Percentiles rank a stretch among this genome's conserved stretches.
These are phyloP conservation scores for Ceramica pisi DNA, from an alignment of 2,888 invertebrate species.

Conservation along the genomic window DNA sequence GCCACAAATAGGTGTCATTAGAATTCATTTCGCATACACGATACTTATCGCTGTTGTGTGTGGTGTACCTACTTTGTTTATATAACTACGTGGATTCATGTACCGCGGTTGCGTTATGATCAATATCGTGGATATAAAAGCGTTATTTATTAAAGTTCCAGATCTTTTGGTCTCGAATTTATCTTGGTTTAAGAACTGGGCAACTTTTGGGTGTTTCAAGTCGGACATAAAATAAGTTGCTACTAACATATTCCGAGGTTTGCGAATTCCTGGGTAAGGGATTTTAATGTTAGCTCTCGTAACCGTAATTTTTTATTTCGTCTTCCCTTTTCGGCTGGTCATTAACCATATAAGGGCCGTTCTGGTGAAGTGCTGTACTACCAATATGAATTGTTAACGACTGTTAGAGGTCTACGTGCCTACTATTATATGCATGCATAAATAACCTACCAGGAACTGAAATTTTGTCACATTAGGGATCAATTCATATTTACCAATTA, in stretches of 20 bases:
- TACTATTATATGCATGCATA: slow-evolving; percentile 18
- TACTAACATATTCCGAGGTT: slow-evolving; percentile 66
- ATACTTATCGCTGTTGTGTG: slow-evolving; percentile 72
- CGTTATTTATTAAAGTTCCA: slow-evolving; percentile 61
- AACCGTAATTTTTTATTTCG: slow-evolving; percentile 69
- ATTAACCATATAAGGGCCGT: slow-evolving; percentile 63
- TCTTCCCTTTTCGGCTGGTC: slow-evolving; percentile 64
- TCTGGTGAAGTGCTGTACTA: slow-evolving; percentile 53
- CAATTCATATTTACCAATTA: not conserved
- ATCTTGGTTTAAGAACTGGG: slow-evolving; percentile 58
- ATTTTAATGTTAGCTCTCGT: slow-evolving; percentile 69
- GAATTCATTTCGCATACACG: slow-evolving; percentile 76
- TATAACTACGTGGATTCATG: slow-evolving; percentile 68
- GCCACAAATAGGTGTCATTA: slow-evolving; percentile 72
- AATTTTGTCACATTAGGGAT: slow-evolving; percentile 3
- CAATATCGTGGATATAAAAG: slow-evolving; percentile 64
- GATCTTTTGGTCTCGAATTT: slow-evolving; percentile 51
- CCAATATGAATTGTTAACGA: slow-evolving; percentile 58
- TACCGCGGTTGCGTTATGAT: slow-evolving; percentile 63
- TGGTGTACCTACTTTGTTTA: slow-evolving; percentile 67
- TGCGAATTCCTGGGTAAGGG: slow-evolving; percentile 64
- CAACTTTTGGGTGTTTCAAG: slow-evolving; percentile 54
- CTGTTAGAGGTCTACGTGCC: slow-evolving; percentile 25
- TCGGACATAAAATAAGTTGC: slow-evolving; percentile 63
- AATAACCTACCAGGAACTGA: not conserved